phyloP scores from a whole-genome alignment of 2,113 vertebrate species.

The Ctenomys sociabilis region DNA sequence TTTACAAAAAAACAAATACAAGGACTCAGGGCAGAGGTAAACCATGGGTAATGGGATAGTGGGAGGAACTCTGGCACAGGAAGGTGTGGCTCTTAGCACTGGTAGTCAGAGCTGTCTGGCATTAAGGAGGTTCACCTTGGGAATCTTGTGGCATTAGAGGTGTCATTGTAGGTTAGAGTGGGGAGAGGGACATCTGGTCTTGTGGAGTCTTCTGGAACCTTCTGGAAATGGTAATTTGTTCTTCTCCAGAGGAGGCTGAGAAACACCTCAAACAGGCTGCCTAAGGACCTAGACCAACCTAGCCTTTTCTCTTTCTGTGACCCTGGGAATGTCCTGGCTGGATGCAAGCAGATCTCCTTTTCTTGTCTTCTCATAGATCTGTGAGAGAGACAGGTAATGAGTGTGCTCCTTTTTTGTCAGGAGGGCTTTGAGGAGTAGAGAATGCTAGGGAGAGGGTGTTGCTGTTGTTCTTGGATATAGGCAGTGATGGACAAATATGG shows the following conservation, averaged over 20 bases:
- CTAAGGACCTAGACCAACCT: background rate
- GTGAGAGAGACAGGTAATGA: background rate
- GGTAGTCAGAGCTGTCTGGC: background rate
- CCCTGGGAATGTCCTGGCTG: background rate
- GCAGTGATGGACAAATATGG: background rate
- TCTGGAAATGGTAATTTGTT: background rate
- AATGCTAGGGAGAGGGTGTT: fast-evolving
- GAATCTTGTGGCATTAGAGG: background rate
- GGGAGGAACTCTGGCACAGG: fast-evolving
- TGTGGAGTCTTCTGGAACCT: background rate
- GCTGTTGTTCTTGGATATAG: background rate
- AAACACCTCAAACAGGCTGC: background rate
- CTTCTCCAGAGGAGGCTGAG: background rate
- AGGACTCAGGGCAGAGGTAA: background rate
- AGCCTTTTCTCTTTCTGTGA: background rate
- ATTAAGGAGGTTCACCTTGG: background rate
- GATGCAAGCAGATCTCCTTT: background rate
- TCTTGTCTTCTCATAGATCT: background rate
- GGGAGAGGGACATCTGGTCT: background rate
- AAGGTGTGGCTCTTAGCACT: background rate
- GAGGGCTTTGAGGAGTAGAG: background rate
- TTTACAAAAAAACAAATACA: background rate
- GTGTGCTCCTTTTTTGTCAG: background rate
- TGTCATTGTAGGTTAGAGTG: background rate
- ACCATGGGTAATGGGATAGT: background rate